Conservation (phyloP, 2,113 vertebrate genomes). For the Melierax canorus region DNA sequence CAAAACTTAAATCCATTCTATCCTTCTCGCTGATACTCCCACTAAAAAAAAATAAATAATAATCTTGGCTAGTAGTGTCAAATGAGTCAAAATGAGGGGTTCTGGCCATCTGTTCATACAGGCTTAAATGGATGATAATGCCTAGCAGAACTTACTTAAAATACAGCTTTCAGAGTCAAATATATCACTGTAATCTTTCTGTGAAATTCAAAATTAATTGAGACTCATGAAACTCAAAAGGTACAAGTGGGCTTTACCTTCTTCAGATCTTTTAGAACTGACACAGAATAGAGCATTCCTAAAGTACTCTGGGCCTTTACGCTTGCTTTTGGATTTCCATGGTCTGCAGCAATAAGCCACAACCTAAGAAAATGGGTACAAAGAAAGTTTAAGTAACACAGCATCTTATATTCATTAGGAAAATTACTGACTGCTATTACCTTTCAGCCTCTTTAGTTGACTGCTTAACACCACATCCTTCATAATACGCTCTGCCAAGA, state of each 20-base stretch:
- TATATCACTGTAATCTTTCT: background rate
- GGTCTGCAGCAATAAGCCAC: conserved; percentile 79
- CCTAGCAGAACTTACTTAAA: background rate
- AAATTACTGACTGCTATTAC: conserved; percentile 41
- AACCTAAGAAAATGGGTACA: conserved; percentile 45
- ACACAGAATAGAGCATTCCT: conserved; percentile 78
- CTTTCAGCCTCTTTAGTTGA: conserved; percentile 77
- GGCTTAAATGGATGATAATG: background rate
- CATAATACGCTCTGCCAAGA: conserved; percentile 77
- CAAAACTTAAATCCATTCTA: background rate
- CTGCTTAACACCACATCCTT: conserved; percentile 73
- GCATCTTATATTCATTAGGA: background rate
- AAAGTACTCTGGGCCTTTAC: conserved; percentile 79
- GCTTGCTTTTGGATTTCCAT: conserved; percentile 79
- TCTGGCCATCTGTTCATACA: background rate
- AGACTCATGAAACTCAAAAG: background rate
- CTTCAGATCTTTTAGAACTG: conserved; percentile 68
- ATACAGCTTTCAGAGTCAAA: background rate
- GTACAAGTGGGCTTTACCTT: conserved; percentile 65
- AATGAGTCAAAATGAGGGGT: background rate
- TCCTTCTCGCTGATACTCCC: background rate
- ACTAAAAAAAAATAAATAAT: background rate
- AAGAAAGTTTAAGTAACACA: background rate
- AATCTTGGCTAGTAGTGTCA: background rate
- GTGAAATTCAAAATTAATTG: background rate